phyloP scores from a whole-genome alignment of 2,888 invertebrate genomes.

The Molanna angustata region DNA sequence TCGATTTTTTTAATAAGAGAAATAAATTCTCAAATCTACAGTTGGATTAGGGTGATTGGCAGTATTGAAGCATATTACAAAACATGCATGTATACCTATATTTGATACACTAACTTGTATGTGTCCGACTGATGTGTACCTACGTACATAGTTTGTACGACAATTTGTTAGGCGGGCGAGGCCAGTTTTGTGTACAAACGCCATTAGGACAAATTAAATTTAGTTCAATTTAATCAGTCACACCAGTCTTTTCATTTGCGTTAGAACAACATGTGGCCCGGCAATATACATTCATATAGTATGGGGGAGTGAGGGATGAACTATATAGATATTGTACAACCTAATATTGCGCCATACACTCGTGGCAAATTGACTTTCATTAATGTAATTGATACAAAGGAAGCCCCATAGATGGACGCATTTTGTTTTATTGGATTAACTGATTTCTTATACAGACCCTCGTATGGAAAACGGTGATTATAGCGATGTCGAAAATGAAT shows the following conservation, averaged over 20 bases:
- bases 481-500: too few species aligned
- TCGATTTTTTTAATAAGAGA: too few species aligned
- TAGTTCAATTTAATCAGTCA: slow-evolving; percentile 31
- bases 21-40: too few species aligned
- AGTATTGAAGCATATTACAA: too few species aligned
- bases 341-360: slow-evolving; percentile 3
- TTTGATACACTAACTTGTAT: too few species aligned
- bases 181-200: slow-evolving; percentile 19
- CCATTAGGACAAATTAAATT: slow-evolving; percentile 31
- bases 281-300: too few species aligned
- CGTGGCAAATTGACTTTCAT: slow-evolving; percentile 17
- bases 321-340: too few species aligned
- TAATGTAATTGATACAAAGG: slow-evolving; percentile 17
- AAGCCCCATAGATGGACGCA: slow-evolving; percentile 1
- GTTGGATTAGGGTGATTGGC: too few species aligned
- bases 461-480: too few species aligned
- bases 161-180: slow-evolving; percentile 10
- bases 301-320: slow-evolving; percentile 10
- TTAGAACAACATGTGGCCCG: slow-evolving; percentile 13
- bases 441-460: too few species aligned
- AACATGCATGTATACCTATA: too few species aligned
- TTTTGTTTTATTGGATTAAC: slow-evolving; percentile 3
- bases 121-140: too few species aligned
- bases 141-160: slow-evolving; percentile 12
- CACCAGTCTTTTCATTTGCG: slow-evolving; percentile 27